Conservation (phyloP, 2,888 invertebrate genomes). For the Pogonocherus hispidulus region DNA sequence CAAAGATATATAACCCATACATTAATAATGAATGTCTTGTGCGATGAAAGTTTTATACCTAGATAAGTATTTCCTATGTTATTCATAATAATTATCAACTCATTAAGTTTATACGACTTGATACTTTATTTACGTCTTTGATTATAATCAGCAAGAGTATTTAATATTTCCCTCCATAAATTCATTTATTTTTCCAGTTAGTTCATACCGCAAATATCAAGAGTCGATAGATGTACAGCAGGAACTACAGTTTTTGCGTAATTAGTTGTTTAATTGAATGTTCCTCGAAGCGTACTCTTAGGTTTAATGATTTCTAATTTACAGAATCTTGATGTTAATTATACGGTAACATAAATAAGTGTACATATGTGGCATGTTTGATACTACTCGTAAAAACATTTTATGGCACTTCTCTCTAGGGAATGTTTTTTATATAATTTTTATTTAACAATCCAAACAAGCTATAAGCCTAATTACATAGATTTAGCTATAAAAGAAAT, state of each 20-base stretch:
- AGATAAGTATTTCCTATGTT: not conserved
- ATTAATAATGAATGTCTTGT: too few species aligned
- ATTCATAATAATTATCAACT: not conserved
- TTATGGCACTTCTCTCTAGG: too few species aligned
- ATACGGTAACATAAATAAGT: not conserved
- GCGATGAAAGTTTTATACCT: too few species aligned
- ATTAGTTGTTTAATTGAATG: not conserved
- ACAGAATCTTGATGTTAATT: not conserved
- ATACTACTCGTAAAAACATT: not conserved
- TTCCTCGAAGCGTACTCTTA: not conserved
- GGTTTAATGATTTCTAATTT: not conserved
- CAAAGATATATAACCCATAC: too few species aligned
- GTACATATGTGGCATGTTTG: not conserved
- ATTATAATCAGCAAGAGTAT: not conserved
- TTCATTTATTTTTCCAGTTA: not conserved
- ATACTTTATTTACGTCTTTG: not conserved
- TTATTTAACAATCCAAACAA: too few species aligned
- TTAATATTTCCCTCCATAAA: not conserved
- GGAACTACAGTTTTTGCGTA: not conserved
- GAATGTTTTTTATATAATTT: too few species aligned
- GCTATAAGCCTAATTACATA: too few species aligned
- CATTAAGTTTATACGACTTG: not conserved
- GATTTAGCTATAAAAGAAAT: too few species aligned
- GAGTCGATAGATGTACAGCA: not conserved
- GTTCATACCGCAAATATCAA: not conserved